Base-by-base conservation (phyloP, 2,888 invertebrate genomes). In the Linnaemya tessellans region DNA sequence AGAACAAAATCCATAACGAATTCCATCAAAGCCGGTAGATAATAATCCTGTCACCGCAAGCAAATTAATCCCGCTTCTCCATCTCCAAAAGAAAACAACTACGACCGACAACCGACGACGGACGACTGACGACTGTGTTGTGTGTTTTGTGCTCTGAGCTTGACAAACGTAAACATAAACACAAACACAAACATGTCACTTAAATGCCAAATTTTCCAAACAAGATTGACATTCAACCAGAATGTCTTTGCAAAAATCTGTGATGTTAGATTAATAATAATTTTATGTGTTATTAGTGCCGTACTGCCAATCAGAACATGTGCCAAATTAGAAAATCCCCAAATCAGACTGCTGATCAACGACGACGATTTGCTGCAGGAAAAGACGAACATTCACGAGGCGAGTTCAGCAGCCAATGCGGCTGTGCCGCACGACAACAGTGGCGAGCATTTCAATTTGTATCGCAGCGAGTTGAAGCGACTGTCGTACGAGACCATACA, bases 401-500 rank as follows among this genome's bases (percentile, higher is more conserved):
- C 83, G 1, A 80, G 80, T 9, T n/a, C 25, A 8, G 68, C 30
- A 11, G 75, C 22, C 4, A 46, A 54, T 0, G 62, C 62, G 0
- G 67, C 62, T 5, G 41, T n/a, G 18, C 51, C 56, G 13, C 62
- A 49, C 18, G 77, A 80, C 10, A 62, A 80, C 25, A 87, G 90
- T 64, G 89, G 91, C 70, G 87, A 88, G 56, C 89, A 87, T 78
- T 88, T 89, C 43, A 88, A 88, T 22, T 71, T 88, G 49, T 89
- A 89, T 82, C 88, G 88, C 78, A 88, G 88, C 73, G 89, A 90
- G 67, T 41, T 89, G 65, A 88, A 90, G 38, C 88, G 91, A 62
- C 89, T 92, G 18, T 90, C 90, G 30, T 90, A 90, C 56, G 91
- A 90, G 51, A 91, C 90, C 15, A 91, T 92, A 78, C 92, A 92